These are phyloP conservation scores for Mayetiola destructor DNA, from an alignment of 2,888 invertebrate species.

Conservation along the genomic window DNA sequence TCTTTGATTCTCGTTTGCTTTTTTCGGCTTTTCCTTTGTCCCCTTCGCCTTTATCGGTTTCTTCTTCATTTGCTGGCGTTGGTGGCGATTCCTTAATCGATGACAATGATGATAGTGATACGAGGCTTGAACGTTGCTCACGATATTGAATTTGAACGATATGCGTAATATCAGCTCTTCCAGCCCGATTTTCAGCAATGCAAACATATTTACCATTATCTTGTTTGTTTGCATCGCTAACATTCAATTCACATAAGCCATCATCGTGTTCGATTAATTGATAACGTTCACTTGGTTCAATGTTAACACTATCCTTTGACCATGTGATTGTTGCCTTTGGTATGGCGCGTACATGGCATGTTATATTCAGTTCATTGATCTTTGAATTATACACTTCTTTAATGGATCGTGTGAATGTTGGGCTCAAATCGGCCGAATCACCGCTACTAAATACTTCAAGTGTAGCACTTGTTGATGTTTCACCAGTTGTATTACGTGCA, in stretches of 20 bases:
- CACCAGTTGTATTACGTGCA: slow-evolving; percentile 60
- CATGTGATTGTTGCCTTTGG: slow-evolving; percentile 57
- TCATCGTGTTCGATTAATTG: slow-evolving; percentile 56
- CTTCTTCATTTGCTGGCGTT: slow-evolving; percentile 22
- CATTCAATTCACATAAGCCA: slow-evolving; percentile 55
- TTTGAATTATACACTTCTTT: slow-evolving; percentile 44
- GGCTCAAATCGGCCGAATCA: slow-evolving; percentile 42
- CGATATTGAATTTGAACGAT: slow-evolving; percentile 51
- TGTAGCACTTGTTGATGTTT: slow-evolving; percentile 50
- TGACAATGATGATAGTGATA: slow-evolving; percentile 2
- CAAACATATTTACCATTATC: slow-evolving; percentile 40
- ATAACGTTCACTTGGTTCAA: slow-evolving; percentile 46
- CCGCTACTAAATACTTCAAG: slow-evolving; percentile 31
- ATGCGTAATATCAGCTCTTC: slow-evolving; percentile 59
- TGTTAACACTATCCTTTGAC: slow-evolving; percentile 55
- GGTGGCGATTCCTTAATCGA: slow-evolving; percentile 21
- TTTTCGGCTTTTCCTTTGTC: slow-evolving; percentile 23
- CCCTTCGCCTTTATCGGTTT: slow-evolving; percentile 26
- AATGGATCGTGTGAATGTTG: slow-evolving; percentile 61
- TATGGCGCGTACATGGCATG: slow-evolving; percentile 63
- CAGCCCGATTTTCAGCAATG: slow-evolving; percentile 52
- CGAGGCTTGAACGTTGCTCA: slow-evolving; percentile 23
- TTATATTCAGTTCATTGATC: slow-evolving; percentile 58
- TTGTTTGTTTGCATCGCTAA: slow-evolving; percentile 45
- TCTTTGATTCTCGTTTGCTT: slow-evolving; percentile 16